Percentiles rank a stretch among this genome's conserved stretches.
Evolutionary conservation across 2,113 vertebrate genomes (phyloP).

Genomic region (Toxostoma redivivum): DNA sequence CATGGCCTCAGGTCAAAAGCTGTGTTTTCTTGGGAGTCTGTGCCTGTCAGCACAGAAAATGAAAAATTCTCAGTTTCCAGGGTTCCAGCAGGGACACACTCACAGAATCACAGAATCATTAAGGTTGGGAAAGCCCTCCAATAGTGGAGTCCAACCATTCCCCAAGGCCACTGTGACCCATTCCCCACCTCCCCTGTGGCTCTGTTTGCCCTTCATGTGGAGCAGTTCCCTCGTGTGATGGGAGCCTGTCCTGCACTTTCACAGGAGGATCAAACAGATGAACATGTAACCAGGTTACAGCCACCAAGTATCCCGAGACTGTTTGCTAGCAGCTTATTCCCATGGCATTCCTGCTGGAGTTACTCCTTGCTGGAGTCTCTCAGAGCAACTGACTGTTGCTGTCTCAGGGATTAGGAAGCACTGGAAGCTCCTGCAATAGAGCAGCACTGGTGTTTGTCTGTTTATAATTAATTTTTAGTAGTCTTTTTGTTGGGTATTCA

Average conservation of each 20-base stretch:
- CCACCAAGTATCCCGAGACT: background rate
- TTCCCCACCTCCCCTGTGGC: background rate
- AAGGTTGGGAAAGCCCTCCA: background rate
- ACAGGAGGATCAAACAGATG: background rate
- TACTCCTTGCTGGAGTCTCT: background rate
- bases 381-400: background rate
- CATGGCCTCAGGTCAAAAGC: no score
- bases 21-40: no score
- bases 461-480: background rate
- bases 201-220: background rate
- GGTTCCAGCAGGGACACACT: no score
- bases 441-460: background rate
- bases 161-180: background rate
- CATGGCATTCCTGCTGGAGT: background rate
- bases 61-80: no score
- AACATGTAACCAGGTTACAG: background rate
- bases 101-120: fast-evolving
- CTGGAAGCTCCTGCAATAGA: background rate
- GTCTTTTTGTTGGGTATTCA: background rate
- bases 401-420: background rate
- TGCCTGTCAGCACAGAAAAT: no score
- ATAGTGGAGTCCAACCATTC: fast-evolving
- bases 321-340: conserved; percentile 4
- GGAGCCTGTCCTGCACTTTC: background rate
- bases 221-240: background rate